Base-by-base conservation (phyloP, 2,888 invertebrate genomes). In the Entomobrya proxima region DNA sequence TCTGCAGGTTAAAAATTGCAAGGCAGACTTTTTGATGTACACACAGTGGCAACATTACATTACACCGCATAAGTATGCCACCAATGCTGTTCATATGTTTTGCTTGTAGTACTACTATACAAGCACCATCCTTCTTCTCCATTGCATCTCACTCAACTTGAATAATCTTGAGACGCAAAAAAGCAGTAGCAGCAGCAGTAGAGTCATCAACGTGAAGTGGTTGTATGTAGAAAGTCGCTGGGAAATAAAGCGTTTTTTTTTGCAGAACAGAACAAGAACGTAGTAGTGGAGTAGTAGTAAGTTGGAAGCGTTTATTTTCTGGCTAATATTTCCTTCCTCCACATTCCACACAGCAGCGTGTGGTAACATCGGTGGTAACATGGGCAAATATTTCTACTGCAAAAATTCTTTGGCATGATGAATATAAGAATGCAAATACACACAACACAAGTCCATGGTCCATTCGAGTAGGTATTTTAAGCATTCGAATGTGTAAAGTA, bases 61-160 rank as follows among this genome's bases (percentile, higher is more conserved):
- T 77, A 77, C 58, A 37, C 76, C 55, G 18, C 24, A 77, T 55
- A 77, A 77, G 76, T 77, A 77, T 77, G 76, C 76, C 76, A 77
- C 58, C 76, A 61, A 58, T 55, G 58, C 27, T 58, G 24, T 21
- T 61, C 9, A 44, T 37, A 21, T 9, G 40, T 37, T 35, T 37
- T 64, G 35, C 64, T 15, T 35, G 15, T 40, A 21, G 7, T n/a
- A 32, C 24, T 11, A 47, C 18, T 7, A 32, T 30, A 50, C 27
- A 30, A 27, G 7, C 47, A 72, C 47, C 27, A 2, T 18, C 52
- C 52, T 76, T 76, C 21, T 24, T 27, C 40, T 44, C 27, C 58
- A 40, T 27, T 44, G 37, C 76, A 77, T 77, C 76, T 77, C 76
- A 75, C 72, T 72, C 50, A 75, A 75, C 52, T 75, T 44, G 76